These are phyloP conservation scores for Cosmorhoe ocellata DNA, from an alignment of 2,888 invertebrate species.

Conservation along the genomic window DNA sequence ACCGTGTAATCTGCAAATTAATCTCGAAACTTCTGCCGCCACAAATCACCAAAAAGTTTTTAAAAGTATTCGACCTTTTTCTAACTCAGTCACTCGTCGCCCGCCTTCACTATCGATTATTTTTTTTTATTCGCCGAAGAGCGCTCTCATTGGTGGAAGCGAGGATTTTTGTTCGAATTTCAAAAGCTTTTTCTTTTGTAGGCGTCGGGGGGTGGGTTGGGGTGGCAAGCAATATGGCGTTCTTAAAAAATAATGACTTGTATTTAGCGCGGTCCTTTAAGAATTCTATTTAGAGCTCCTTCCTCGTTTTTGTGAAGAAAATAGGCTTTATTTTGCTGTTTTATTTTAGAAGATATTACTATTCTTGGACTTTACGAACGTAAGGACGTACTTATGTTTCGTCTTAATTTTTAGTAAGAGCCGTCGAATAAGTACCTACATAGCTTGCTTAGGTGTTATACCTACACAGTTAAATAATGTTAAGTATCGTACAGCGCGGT, in stretches of 20 bases:
- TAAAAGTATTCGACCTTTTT: conserved; percentile 38
- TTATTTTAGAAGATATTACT: too few species aligned
- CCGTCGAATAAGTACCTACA: too few species aligned
- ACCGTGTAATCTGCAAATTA: background rate
- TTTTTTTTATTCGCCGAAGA: conserved; percentile 58
- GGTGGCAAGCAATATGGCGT: conserved; percentile 56
- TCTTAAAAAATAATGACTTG: conserved; percentile 57
- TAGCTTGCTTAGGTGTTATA: too few species aligned
- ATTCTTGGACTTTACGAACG: too few species aligned
- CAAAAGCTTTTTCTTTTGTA: conserved; percentile 76
- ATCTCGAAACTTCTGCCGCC: background rate
- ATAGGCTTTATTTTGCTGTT: too few species aligned
- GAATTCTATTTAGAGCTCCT: conserved; percentile 20
- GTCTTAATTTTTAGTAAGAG: too few species aligned
- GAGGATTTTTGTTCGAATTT: conserved; percentile 73
- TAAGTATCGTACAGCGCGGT: too few species aligned
- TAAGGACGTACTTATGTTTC: too few species aligned
- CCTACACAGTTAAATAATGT: too few species aligned
- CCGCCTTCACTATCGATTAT: conserved; percentile 60
- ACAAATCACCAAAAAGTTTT: conserved; percentile 28
- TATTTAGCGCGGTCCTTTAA: conserved; percentile 34
- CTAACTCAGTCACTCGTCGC: conserved; percentile 33
- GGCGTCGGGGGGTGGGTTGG: conserved; percentile 58
- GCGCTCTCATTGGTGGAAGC: conserved; percentile 62
- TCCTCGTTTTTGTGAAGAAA: conserved; percentile 14